Evolutionary conservation across 1,140 invertebrate genomes (phyloP).

Genomic region (Papilio aristodemus): DNA sequence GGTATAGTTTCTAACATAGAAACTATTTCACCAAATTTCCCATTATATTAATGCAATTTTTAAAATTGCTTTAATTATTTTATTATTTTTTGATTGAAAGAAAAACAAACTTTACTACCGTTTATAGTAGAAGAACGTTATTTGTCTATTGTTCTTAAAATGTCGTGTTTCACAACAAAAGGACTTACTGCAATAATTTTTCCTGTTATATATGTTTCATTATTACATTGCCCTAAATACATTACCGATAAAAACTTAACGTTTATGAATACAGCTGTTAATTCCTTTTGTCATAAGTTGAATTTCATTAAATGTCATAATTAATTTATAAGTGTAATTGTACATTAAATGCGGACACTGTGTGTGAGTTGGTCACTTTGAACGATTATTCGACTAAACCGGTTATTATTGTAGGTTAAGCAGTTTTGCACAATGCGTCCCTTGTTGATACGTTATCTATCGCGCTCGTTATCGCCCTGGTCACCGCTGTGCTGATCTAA

Average conservation of each 20-base stretch:
- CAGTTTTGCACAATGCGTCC: slow-evolving; percentile 31
- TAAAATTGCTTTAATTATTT: neutral
- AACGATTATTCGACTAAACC: slow-evolving; percentile 27
- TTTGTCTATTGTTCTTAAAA: too few relatives aligned
- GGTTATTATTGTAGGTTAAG: slow-evolving; percentile 34
- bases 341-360: slow-evolving; percentile 21
- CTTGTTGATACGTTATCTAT: slow-evolving; percentile 43
- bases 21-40: too few relatives aligned
- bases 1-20: too few relatives aligned
- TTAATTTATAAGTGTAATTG: neutral
- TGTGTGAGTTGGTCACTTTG: neutral
- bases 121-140: too few relatives aligned
- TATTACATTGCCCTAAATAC: slow-evolving; percentile 6
- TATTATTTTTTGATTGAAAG: too few relatives aligned
- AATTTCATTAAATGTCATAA: slow-evolving; percentile 6
- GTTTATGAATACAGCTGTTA: slow-evolving; percentile 9
- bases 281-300: neutral
- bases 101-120: too few relatives aligned
- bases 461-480: slow-evolving; percentile 46
- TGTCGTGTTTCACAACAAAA: neutral
- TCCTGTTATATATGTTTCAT: neutral
- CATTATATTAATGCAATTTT: too few relatives aligned
- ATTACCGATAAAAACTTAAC: slow-evolving; percentile 11
- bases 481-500: slow-evolving; percentile 55
- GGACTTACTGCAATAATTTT: slow-evolving; percentile 6